Base-by-base conservation (phyloP, 2,797 vertebrate species). In the Antrozous pallidus region DNA sequence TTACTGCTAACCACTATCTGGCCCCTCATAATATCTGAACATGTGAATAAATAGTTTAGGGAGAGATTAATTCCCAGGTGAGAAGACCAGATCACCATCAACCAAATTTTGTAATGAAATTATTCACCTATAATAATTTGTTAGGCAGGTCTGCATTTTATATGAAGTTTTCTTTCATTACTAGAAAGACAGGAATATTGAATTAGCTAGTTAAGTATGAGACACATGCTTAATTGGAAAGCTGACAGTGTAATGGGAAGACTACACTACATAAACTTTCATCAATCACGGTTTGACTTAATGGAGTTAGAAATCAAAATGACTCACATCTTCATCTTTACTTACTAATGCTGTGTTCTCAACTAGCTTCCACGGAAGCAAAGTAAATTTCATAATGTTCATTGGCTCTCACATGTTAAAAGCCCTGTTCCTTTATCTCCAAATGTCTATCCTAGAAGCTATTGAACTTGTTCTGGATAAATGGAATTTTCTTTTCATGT, bases 381-480 rank as follows among this genome's bases (percentile, higher is more conserved):
- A 6, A 47, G 22, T 22, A 71, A 81, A 51, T 47, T 17, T 47
- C 51, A 54, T 24, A 84, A 63, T 10, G 22, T 65, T 47, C 14
- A 18, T n/a, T 47, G 14, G 11, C 61, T 51, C 26, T 78, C 22
- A 73, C 77, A 56, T 65, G 45, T 88, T 65, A 71, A 90, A 83
- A 28, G 28, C 8, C 33, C n/a, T 80, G 28, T n/a, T 91, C 4
- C 8, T 91, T 91, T 80, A 56, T 81, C 38, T 95, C 22, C 69
- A 91, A 80, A 87, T 73, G 8, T 86, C 93, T 88, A 56, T 79
- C 7, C 22, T 90, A 51, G 69, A 88, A 90, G 8, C 22, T 54
- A 31, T 38, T 82, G n/a, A 45, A 28, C 42, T 94, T 94, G 12
- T 80, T 67, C 81, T 92, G 26, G 95, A 67, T 93, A 45, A 90